phyloP scores from a whole-genome alignment of 1,140 invertebrate species.

The Pararge aegeria region DNA sequence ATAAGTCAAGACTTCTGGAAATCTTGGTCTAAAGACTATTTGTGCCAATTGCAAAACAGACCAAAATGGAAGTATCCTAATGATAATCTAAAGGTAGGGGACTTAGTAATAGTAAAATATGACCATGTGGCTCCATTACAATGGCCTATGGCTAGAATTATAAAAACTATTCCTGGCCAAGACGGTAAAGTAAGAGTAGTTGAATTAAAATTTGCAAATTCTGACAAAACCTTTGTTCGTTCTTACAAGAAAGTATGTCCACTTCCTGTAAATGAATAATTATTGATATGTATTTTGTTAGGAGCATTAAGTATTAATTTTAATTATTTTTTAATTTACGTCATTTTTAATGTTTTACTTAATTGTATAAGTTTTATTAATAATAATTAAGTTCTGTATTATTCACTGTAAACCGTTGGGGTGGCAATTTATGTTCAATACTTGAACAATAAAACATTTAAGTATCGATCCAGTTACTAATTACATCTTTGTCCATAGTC shows the following conservation, averaged over 20 bases:
- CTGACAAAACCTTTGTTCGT: background rate
- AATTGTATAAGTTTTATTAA: too few relatives aligned
- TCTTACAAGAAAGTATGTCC: background rate
- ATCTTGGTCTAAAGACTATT: conserved; percentile 30
- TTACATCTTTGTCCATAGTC: too few relatives aligned
- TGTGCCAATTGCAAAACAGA: conserved; percentile 32
- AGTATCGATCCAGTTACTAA: too few relatives aligned
- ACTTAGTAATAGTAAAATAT: conserved; percentile 27
- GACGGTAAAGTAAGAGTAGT: too few relatives aligned
- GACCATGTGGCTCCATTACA: conserved; percentile 20
- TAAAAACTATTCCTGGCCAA: conserved; percentile 9
- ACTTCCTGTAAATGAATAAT: background rate
- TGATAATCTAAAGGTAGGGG: conserved; percentile 32
- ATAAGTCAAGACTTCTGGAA: conserved; percentile 40
- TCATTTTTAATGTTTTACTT: too few relatives aligned
- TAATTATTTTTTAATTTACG: too few relatives aligned
- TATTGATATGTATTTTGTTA: background rate
- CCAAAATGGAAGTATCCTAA: conserved; percentile 30
- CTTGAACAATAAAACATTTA: too few relatives aligned
- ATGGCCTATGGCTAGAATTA: conserved; percentile 31
- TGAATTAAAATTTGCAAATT: background rate
- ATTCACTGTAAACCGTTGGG: too few relatives aligned
- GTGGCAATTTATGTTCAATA: too few relatives aligned
- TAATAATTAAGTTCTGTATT: too few relatives aligned
- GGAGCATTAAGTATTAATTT: too few relatives aligned